phyloP scores from a whole-genome alignment of 2,888 invertebrate genomes.

The Caenorhabditis japonica region DNA sequence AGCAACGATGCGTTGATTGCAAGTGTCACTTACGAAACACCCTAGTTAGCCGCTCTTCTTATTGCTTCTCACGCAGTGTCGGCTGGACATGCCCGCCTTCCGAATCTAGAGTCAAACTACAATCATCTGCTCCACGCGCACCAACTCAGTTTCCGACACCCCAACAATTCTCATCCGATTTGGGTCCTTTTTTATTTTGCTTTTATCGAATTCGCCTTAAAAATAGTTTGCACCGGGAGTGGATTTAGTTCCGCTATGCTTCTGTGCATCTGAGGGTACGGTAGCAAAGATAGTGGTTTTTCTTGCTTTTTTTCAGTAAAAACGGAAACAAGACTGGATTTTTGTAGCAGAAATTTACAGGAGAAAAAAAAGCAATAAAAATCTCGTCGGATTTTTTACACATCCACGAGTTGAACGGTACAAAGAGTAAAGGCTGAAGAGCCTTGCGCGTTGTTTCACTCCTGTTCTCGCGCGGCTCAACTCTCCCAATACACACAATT shows the following conservation, averaged over 20 bases:
- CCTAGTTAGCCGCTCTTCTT: conserved; percentile 56
- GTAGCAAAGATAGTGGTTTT: background rate
- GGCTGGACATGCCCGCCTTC: background rate
- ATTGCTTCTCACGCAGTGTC: conserved; percentile 16
- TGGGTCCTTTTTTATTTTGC: background rate
- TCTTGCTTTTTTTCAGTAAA: conserved; percentile 2
- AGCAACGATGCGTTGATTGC: conserved; percentile 53
- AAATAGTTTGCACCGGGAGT: conserved; percentile 16
- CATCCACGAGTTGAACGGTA: conserved; percentile 34
- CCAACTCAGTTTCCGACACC: conserved; percentile 11
- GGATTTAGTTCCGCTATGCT: conserved; percentile 15
- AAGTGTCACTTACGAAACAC: conserved; percentile 55
- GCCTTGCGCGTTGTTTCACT: conserved; percentile 40
- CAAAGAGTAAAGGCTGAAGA: conserved; percentile 45
- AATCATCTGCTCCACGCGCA: conserved; percentile 32
- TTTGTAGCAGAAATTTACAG: too few relatives aligned
- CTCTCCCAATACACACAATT: conserved; percentile 35
- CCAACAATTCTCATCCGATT: conserved; percentile 17
- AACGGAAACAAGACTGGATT: too few relatives aligned
- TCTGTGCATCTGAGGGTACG: conserved; percentile 5
- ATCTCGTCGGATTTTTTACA: conserved; percentile 46
- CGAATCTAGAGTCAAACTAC: conserved; percentile 33
- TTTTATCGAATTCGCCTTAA: background rate
- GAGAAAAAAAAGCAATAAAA: too few relatives aligned
- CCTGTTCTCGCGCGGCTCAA: conserved; percentile 26